Percentiles rank a stretch among this genome's conserved stretches.
Evolutionary conservation across 2,797 vertebrate species (phyloP).

Genomic region (Acrossocheilus wenchowensis): DNA sequence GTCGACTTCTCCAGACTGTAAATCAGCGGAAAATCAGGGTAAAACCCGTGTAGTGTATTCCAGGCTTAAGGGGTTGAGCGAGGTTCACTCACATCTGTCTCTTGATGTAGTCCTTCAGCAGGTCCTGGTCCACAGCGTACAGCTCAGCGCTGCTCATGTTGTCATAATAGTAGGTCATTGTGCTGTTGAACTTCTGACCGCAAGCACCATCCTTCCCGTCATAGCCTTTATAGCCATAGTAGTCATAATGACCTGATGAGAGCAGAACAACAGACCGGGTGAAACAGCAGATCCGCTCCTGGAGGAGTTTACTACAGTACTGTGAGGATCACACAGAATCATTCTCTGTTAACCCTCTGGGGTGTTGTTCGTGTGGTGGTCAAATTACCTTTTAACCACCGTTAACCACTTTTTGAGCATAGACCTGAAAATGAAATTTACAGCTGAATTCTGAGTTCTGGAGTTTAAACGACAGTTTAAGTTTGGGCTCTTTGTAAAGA

Average conservation of each 20-base stretch:
- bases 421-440: neutral
- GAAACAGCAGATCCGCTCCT: neutral
- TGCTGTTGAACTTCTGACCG: constrained; percentile 88
- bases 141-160: constrained; percentile 95
- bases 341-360: neutral
- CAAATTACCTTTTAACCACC: neutral
- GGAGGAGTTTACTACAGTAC: neutral
- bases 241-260: constrained; percentile 89
- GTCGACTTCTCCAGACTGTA: too few species aligned
- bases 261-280: neutral
- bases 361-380: neutral
- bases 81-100: constrained; percentile 90
- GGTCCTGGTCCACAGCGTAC: constrained; percentile 91
- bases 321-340: neutral
- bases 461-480: neutral
- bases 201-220: constrained; percentile 86
- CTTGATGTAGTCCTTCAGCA: constrained; percentile 99
- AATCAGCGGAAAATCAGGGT: too few species aligned
- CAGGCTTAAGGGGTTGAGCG: too few species aligned
- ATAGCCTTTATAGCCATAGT: constrained; percentile 90
- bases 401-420: neutral
- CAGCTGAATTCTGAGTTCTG: neutral
- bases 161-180: constrained; percentile 97
- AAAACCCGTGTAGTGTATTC: too few species aligned
- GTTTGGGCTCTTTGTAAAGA: neutral